These are phyloP conservation scores for Cossypha dichroa DNA, from an alignment of 2,797 vertebrate genomes.

Conservation along the genomic window DNA sequence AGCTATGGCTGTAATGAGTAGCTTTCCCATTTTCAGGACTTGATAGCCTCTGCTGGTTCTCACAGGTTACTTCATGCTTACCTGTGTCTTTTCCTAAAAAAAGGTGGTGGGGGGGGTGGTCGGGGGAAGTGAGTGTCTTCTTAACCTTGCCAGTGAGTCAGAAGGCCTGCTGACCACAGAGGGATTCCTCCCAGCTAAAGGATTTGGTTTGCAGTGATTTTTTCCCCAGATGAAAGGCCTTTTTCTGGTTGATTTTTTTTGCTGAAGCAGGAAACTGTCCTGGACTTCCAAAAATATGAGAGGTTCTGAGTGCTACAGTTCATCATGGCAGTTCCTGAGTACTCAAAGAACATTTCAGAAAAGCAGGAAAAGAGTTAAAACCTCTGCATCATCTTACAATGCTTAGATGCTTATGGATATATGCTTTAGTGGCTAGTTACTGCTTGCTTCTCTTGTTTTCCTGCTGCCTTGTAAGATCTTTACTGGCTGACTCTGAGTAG, in stretches of 20 bases:
- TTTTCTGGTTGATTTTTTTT: neutral
- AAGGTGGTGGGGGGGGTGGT: rapidly evolving
- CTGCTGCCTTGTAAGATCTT: neutral
- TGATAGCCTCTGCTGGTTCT: neutral
- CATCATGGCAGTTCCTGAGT: neutral
- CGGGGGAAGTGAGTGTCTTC: rapidly evolving
- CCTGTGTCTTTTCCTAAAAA: neutral
- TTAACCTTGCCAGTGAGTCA: neutral
- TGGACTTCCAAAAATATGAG: neutral
- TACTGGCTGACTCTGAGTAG: neutral
- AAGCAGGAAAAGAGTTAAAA: neutral
- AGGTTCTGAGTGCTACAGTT: neutral
- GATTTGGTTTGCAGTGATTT: neutral
- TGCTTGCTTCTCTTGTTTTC: neutral
- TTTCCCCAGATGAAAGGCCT: neutral
- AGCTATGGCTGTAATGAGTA: neutral
- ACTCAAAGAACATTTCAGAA: neutral
- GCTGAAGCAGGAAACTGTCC: neutral
- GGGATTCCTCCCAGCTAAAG: neutral
- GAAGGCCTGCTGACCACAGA: neutral
- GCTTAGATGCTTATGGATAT: neutral
- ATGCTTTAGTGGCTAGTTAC: neutral
- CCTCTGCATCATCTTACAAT: neutral
- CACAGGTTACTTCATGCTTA: neutral
- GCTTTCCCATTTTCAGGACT: neutral